phyloP scores from a whole-genome alignment of 1,140 invertebrate genomes.

The Coelopa frigida region DNA sequence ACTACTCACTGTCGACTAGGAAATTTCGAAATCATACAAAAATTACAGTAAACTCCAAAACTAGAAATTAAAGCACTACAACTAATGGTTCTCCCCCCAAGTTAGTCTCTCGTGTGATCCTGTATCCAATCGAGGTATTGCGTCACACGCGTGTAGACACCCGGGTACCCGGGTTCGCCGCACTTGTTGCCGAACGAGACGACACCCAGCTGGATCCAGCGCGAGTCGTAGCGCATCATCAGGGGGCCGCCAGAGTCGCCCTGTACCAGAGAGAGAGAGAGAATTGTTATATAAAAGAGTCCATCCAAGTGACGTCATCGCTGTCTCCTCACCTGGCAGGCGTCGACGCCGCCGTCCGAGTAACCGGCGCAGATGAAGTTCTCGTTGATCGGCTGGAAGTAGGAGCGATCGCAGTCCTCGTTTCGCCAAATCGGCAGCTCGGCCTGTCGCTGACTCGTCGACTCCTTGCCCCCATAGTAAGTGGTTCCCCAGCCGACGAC shows the following conservation, averaged over 20 bases:
- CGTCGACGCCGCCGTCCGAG: slow-evolving; percentile 82
- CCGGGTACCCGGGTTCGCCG: slow-evolving; percentile 77
- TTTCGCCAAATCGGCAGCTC: slow-evolving; percentile 85
- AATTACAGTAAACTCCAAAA: too few species aligned
- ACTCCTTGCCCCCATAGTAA: slow-evolving; percentile 77
- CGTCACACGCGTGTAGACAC: slow-evolving; percentile 51
- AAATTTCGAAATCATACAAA: too few species aligned
- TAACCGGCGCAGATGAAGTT: slow-evolving; percentile 89
- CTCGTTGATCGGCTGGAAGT: slow-evolving; percentile 85
- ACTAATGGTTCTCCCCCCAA: too few species aligned
- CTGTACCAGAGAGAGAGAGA: slow-evolving; percentile 13
- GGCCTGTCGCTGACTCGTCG: slow-evolving; percentile 73
- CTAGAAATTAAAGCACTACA: too few species aligned
- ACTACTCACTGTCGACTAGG: too few species aligned
- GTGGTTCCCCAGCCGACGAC: slow-evolving; percentile 91
- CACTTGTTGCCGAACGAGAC: slow-evolving; percentile 90
- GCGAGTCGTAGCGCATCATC: slow-evolving; percentile 66
- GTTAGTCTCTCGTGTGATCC: slow-evolving; percentile 39
- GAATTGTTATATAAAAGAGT: background rate
- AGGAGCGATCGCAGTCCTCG: slow-evolving; percentile 80
- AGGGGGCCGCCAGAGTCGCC: slow-evolving; percentile 66
- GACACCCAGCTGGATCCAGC: slow-evolving; percentile 81
- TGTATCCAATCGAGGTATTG: slow-evolving; percentile 44
- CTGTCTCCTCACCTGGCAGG: slow-evolving; percentile 67
- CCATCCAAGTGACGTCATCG: background rate